Conservation (phyloP, 2,113 vertebrate genomes). For the Muntiacus reevesi region DNA sequence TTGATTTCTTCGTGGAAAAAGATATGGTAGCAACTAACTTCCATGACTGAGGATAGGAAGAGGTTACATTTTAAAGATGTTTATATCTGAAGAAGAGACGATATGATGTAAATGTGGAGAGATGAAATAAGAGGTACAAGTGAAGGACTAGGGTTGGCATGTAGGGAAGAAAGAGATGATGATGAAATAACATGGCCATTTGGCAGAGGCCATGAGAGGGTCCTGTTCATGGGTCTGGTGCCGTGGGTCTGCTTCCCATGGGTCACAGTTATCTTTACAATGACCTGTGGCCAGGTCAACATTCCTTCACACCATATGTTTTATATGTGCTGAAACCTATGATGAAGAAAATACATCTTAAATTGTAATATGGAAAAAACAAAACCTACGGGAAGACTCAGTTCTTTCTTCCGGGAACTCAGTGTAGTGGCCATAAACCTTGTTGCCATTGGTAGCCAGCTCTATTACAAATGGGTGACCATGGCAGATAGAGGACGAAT, state of each 20-base stretch:
- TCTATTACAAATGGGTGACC: neutral
- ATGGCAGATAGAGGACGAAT: neutral
- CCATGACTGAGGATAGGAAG: rapidly evolving
- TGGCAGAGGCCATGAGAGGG: neutral
- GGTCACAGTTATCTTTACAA: neutral
- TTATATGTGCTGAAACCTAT: neutral
- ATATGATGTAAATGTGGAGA: neutral
- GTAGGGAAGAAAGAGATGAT: neutral
- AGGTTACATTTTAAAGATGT: neutral
- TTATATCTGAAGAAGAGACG: neutral
- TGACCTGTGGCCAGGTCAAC: neutral
- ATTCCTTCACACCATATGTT: neutral
- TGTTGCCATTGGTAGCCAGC: rapidly evolving
- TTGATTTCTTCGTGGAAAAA: neutral
- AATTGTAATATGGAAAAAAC: neutral
- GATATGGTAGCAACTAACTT: neutral
- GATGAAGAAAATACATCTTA: neutral
- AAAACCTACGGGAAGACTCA: neutral
- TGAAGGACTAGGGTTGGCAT: too few species aligned
- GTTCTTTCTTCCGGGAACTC: neutral
- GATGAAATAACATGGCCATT: rapidly evolving
- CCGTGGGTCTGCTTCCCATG: neutral
- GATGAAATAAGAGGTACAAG: neutral
- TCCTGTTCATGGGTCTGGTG: neutral
- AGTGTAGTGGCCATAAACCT: neutral